Evolutionary conservation across 2,797 vertebrate species (phyloP).

Genomic region (Cheirogaleus major): DNA sequence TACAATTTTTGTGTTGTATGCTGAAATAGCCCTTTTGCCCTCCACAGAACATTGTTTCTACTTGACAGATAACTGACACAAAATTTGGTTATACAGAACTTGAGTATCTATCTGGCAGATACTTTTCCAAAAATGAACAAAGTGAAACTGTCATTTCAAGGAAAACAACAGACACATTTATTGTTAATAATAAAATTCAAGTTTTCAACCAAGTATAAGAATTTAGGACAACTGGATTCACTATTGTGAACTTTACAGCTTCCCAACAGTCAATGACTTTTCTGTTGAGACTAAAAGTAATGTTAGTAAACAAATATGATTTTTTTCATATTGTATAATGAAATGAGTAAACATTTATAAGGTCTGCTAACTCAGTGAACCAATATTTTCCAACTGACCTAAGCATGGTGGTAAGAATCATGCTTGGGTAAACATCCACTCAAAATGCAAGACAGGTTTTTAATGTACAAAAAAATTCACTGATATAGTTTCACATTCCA

Average conservation of each 20-base stretch:
- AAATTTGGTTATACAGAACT: background rate
- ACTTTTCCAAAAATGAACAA: background rate
- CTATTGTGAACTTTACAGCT: background rate
- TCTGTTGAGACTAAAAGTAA: background rate
- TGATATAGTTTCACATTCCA: background rate
- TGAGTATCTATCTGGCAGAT: background rate
- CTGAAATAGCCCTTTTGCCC: background rate
- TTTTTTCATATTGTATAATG: background rate
- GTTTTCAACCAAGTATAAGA: conserved; percentile 12
- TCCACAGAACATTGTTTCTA: background rate
- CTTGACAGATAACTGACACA: background rate
- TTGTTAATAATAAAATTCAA: conserved; percentile 9
- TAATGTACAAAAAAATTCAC: background rate
- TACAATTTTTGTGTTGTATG: background rate
- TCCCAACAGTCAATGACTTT: background rate
- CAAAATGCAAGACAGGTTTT: conserved; percentile 22
- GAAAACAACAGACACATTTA: conserved; percentile 25
- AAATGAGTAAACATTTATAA: conserved; percentile 5
- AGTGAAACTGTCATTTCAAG: conserved; percentile 33
- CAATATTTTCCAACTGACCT: background rate
- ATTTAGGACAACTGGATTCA: background rate
- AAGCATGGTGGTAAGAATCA: background rate
- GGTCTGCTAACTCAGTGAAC: background rate
- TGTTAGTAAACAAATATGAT: background rate
- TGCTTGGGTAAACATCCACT: background rate